Percentiles rank a stretch among this genome's conserved stretches.
These are phyloP conservation scores for Porites evermanni DNA, from an alignment of 92 coral and sea anemone species.

Conservation along the genomic window DNA sequence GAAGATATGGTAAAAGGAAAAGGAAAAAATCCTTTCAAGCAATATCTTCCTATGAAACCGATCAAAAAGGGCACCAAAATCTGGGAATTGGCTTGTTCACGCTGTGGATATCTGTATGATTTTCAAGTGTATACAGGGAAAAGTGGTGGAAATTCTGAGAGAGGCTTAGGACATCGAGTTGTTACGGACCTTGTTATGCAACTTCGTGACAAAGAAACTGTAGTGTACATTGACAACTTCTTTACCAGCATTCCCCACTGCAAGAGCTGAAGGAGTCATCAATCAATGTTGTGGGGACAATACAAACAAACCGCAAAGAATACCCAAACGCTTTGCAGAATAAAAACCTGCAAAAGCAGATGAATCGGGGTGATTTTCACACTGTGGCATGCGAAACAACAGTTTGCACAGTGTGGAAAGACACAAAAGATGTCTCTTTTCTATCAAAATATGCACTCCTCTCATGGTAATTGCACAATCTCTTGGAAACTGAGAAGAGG, in stretches of 20 bases:
- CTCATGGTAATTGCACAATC: slow-evolving; percentile 32
- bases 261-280: slow-evolving; percentile 38
- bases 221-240: slow-evolving; percentile 7
- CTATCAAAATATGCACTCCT: slow-evolving; percentile 30
- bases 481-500: slow-evolving; percentile 31
- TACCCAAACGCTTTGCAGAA: slow-evolving; percentile 40
- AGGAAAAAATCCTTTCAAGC: slow-evolving; percentile 40
- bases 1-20: slow-evolving; percentile 45
- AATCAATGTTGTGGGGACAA: slow-evolving; percentile 30
- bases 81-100: no score
- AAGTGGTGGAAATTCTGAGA: neutral
- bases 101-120: no score
- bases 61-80: slow-evolving; percentile 16
- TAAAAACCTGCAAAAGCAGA: slow-evolving; percentile 28
- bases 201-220: slow-evolving; percentile 39
- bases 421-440: slow-evolving; percentile 24
- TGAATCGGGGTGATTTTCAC: slow-evolving; percentile 27
- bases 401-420: slow-evolving; percentile 47
- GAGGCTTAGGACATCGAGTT: no score
- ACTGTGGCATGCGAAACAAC: slow-evolving; percentile 27
- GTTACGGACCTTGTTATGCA: neutral
- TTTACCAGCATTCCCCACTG: slow-evolving; percentile 44
- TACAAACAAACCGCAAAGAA: slow-evolving; percentile 13
- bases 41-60: slow-evolving; percentile 49
- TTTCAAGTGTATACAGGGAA: neutral